A percentile compares a stretch with the other conserved stretches of the same genome.
These are phyloP conservation scores for Pollenia griseotomentosa DNA, from an alignment of 2,888 invertebrate species.

Conservation along the genomic window DNA sequence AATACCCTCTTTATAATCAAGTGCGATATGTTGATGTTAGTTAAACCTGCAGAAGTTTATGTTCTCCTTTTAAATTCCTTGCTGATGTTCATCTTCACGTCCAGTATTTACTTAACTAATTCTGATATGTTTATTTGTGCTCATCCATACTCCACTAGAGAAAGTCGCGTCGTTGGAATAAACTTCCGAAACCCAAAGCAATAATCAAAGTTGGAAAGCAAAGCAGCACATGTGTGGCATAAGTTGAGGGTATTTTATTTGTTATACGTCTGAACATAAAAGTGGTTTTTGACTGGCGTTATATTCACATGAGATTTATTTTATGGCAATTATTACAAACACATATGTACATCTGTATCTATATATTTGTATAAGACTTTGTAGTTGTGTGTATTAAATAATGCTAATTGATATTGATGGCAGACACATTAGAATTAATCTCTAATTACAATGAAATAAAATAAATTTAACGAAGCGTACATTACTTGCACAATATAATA, in stretches of 20 bases:
- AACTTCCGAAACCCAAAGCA: constrained; percentile 37
- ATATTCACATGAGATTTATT: constrained; percentile 21
- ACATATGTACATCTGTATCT: background rate
- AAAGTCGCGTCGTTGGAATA: constrained; percentile 4
- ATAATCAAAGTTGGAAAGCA: constrained; percentile 44
- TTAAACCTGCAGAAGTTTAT: too few relatives aligned
- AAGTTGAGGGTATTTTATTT: too few relatives aligned
- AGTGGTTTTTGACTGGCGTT: background rate
- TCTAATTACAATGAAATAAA: constrained; percentile 75
- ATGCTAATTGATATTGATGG: constrained; percentile 75
- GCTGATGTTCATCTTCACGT: too few relatives aligned
- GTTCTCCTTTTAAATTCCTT: too few relatives aligned
- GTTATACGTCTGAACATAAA: too few relatives aligned
- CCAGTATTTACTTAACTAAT: too few relatives aligned
- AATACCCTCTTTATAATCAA: too few relatives aligned
- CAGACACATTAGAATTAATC: constrained; percentile 76
- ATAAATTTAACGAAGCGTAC: constrained; percentile 74
- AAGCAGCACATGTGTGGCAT: too few relatives aligned
- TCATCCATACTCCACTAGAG: too few relatives aligned
- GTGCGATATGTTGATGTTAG: too few relatives aligned
- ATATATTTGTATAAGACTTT: constrained; percentile 16
- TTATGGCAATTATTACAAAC: constrained; percentile 16
- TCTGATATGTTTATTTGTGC: too few relatives aligned
- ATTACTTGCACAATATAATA: constrained; percentile 68
- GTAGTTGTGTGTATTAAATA: constrained; percentile 41